phyloP scores from a whole-genome alignment of 2,797 vertebrate genomes.

The Furcifer pardalis region DNA sequence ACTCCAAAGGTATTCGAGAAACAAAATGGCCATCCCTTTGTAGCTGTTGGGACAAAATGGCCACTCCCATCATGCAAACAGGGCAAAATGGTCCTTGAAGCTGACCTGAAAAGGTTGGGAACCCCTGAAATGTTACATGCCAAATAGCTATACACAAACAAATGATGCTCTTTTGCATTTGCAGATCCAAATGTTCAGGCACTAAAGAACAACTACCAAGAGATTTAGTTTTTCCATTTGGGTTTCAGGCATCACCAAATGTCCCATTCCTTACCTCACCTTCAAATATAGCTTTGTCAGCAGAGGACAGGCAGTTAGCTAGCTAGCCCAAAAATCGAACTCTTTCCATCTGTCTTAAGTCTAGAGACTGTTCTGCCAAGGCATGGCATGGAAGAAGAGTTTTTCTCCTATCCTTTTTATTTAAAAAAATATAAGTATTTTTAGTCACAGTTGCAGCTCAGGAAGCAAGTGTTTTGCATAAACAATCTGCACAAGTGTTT shows the following conservation, averaged over 20 bases:
- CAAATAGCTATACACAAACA: background rate
- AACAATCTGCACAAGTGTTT: background rate
- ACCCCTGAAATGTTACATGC: background rate
- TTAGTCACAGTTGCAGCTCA: background rate
- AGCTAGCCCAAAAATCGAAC: background rate
- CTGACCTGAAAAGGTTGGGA: too few species aligned
- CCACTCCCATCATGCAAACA: too few species aligned
- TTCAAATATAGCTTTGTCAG: background rate
- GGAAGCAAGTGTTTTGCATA: background rate
- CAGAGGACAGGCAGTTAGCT: background rate
- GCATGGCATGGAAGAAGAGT: background rate
- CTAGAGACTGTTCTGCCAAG: background rate
- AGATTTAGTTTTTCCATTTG: background rate
- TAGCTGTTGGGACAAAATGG: too few species aligned
- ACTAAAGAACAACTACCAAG: too few species aligned
- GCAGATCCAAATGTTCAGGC: background rate
- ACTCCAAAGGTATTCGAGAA: too few species aligned
- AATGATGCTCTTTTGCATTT: background rate
- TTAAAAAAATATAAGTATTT: too few species aligned
- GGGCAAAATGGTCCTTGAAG: too few species aligned
- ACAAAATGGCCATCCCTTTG: too few species aligned
- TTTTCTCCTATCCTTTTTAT: too few species aligned
- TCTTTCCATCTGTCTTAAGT: background rate
- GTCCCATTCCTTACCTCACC: too few species aligned
- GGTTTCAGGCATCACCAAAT: background rate